Evolutionary conservation across 2,113 vertebrate species (phyloP), one percentile per base, ranked within the genome.

Genomic region (Pseudonaja textilis): DNA sequence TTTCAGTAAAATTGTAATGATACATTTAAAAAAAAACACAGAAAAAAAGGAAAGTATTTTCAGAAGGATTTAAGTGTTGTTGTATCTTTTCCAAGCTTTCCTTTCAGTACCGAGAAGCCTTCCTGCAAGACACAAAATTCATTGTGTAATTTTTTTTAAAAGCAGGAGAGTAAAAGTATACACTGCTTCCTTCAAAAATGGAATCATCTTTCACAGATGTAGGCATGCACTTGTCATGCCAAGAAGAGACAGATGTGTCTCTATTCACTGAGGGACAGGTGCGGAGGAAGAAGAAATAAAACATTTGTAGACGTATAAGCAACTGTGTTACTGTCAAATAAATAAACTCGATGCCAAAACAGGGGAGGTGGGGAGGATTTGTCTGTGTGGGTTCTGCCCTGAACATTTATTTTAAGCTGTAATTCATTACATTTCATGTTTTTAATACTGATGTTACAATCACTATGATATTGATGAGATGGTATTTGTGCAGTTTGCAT

Each of bases 181-280:
- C 96, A 97, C 96, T 96, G 96, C 96, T 97, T 98, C 97, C 97
- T 98, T 98, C 96, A 97, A 97, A 97, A 97, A 97, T 97, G 97
- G 97, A 97, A 96, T 98, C 97, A 97, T 97, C 97, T 96, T 97
- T 97, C 98, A 96, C 98, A 98, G 98, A 98, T 98, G 97, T 98
- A 98, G 97, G 97, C 98, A 96, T 97, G 95, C 97, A 94, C 97
- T 97, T 97, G 96, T 97, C 97, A 97, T 97, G 98, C 98, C 98
- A 98, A 98, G 97, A 98, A 96, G 97, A 98, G 98, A 98, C 98
- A 98, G 98, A 98, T 98, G 98, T 98, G 97, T 96, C 96, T 98
- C 97, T 98, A 98, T 98, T 98, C 98, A 97, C 97, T 98, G 95
- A 96, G 98, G 97, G 98, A 98, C 98, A 98, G 98, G 98, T 98